Evolutionary conservation across 2,797 vertebrate genomes (phyloP), one percentile per base, ranked within the genome.

Genomic region (Anableps anableps): DNA sequence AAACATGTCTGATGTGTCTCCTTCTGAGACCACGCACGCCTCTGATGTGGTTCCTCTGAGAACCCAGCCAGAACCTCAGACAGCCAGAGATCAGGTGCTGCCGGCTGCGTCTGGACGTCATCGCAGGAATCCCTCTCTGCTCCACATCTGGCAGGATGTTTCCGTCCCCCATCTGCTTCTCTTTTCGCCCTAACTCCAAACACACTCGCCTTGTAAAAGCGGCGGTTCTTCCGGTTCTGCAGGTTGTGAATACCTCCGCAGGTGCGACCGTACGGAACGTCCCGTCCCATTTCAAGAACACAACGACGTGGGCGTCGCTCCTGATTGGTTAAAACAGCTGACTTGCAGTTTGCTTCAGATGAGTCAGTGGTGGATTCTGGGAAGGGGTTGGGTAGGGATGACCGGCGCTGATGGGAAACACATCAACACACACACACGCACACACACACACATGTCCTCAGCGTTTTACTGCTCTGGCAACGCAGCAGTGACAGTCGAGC

Each of bases 291-390:
- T 71, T 58, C 13, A 23, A n/a, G 21, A 0, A 36, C 23, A 53
- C 9, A 29, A 68, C 23, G 16, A 23, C 38, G 2, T 0, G 1
- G 0, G 1, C 19, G n/a, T 72, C n/a, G 70, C n/a, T 64, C 58
- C 47, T 58, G 2, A 3, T 0, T 1, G 43, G 26, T 80, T 87
- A 74, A 88, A 91, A 89, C 83, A 87, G 92, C 91, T 91, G 91
- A 93, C 77, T 83, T 2, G 50, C 3, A 34, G 58, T 82, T 82
- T 75, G 77, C 58, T 79, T 80, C 48, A 31, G 41, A 48, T 93
- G 92, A 93, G 88, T 93, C 92, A 92, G 78, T 85, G 84, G 74
- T 66, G 84, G 81, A 85, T 93, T 93, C 91, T 92, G 90, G 92
- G 91, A 94, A 92, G 87, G 81, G 86, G 91, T 64, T 87, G 89